Percentiles rank a stretch among this genome's conserved stretches.
Evolutionary conservation across 2,113 vertebrate species (phyloP).

Genomic region (Rhineura floridana): DNA sequence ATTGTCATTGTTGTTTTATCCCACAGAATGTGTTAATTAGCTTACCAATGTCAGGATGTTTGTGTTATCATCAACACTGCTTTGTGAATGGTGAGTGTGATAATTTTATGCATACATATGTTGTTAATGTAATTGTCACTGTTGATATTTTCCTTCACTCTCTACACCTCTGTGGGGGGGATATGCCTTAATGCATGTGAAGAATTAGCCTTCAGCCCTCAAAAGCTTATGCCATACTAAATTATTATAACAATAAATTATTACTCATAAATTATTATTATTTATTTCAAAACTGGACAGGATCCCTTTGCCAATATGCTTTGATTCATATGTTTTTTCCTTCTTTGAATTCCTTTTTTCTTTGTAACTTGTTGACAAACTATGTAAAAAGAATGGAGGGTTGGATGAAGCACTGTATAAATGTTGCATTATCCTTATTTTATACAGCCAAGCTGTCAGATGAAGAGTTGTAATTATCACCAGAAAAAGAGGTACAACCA

Average conservation of each 20-base stretch:
- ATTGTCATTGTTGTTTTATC: too few species aligned
- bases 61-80: too few species aligned
- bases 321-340: not conserved
- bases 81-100: too few species aligned
- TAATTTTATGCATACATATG: too few species aligned
- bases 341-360: not conserved
- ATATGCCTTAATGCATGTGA: too few species aligned
- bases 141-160: too few species aligned
- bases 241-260: not conserved
- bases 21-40: too few species aligned
- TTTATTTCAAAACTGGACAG: not conserved
- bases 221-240: too few species aligned
- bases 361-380: not conserved
- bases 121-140: too few species aligned
- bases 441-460: not conserved
- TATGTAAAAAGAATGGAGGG: not conserved
- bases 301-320: not conserved
- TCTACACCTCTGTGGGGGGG: too few species aligned
- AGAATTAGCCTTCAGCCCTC: too few species aligned
- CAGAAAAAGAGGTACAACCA: not conserved
- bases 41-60: too few species aligned
- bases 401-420: not conserved
- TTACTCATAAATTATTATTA: not conserved
- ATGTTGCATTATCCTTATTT: not conserved
- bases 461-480: not conserved